A percentile compares a stretch with the other conserved stretches of the same genome.
These are phyloP conservation scores for Timandra comae DNA, from an alignment of 2,888 invertebrate species.

Conservation along the genomic window DNA sequence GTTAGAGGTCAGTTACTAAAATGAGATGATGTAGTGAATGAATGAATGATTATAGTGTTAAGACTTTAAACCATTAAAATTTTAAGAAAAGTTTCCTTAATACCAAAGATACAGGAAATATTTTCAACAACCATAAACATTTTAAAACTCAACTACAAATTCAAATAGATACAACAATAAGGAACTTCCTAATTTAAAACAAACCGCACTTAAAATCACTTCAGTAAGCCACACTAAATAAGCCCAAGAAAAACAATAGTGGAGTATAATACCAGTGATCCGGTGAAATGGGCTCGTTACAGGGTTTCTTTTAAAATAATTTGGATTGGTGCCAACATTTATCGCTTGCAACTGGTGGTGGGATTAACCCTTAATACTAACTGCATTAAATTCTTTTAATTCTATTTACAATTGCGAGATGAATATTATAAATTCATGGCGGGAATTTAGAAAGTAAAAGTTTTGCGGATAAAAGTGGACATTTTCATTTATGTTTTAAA, in stretches of 20 bases:
- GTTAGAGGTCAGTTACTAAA: no score
- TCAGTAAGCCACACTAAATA: conserved; percentile 19
- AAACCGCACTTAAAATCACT: conserved; percentile 16
- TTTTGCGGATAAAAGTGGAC: no score
- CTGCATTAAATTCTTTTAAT: conserved; percentile 47
- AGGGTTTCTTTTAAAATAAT: conserved; percentile 68
- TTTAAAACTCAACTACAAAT: conserved; percentile 5
- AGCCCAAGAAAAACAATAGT: conserved; percentile 29
- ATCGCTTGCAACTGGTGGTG: conserved; percentile 65
- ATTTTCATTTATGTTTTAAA: no score
- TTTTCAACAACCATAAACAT: no score
- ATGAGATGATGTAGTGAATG: no score
- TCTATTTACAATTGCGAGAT: conserved; percentile 32
- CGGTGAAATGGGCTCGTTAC: conserved; percentile 50
- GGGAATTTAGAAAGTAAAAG: background rate
- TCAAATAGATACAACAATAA: conserved; percentile 16
- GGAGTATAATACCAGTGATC: conserved; percentile 40
- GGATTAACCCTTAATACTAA: conserved; percentile 52
- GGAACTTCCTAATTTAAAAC: conserved; percentile 10
- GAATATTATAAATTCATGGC: no score
- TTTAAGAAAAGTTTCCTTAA: no score
- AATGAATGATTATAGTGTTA: no score
- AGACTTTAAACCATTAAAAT: no score
- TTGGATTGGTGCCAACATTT: conserved; percentile 56
- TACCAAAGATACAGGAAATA: no score